Conservation (phyloP, 2,888 invertebrate genomes). For the Sinotaia quadrata region DNA sequence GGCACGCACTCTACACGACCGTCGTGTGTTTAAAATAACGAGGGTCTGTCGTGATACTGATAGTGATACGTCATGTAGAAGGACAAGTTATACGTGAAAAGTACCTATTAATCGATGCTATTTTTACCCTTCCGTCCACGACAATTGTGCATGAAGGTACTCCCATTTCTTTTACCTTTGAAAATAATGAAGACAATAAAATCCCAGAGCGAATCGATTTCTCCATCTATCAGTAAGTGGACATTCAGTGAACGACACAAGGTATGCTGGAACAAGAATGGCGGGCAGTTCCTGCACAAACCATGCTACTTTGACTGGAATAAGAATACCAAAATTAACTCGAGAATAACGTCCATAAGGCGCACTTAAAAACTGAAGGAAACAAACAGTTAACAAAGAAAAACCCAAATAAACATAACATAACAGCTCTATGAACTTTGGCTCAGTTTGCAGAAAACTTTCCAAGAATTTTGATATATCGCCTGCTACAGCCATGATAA, state of each 20-base stretch:
- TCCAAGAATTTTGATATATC: background rate
- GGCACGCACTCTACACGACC: no score
- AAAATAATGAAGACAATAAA: constrained; percentile 74
- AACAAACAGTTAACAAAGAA: constrained; percentile 36
- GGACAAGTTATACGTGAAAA: no score
- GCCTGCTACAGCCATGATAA: constrained; percentile 10
- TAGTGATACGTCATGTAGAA: no score
- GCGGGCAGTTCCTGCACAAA: constrained; percentile 72
- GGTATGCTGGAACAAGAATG: constrained; percentile 62
- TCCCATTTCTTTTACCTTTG: no score
- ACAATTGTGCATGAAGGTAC: no score
- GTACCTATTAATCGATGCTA: no score
- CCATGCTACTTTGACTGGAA: constrained; percentile 66
- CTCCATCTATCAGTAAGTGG: constrained; percentile 43
- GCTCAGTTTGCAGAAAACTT: constrained; percentile 34
- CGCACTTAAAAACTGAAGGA: constrained; percentile 48
- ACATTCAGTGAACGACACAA: constrained; percentile 50
- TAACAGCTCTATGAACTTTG: constrained; percentile 37
- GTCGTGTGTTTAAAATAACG: no score
- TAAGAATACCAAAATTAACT: constrained; percentile 49
- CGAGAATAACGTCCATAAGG: constrained; percentile 68
- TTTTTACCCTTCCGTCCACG: no score
- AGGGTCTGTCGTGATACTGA: no score
- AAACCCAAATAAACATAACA: constrained; percentile 42
- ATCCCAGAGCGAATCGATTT: constrained; percentile 67